Base-by-base conservation (phyloP, 2,888 invertebrate genomes). In the Polylopha cassiicola region DNA sequence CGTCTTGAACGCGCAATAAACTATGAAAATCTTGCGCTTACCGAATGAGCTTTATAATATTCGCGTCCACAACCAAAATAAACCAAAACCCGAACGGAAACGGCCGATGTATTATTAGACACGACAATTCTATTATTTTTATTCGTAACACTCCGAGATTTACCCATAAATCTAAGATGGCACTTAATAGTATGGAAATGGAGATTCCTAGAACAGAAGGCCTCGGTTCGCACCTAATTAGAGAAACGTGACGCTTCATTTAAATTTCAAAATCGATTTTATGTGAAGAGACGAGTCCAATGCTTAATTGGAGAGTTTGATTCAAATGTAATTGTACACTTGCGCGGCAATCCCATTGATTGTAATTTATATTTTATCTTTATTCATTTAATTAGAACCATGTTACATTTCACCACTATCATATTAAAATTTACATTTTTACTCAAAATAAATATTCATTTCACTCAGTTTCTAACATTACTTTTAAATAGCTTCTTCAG, bases 51-150 rank as follows among this genome's bases (percentile, higher is more conserved):
- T 69, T 73, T 76, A 79, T 80, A 71, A 80, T 81, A 84, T 84
- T 84, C 75, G 79, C 82, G 74, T 74, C 70, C 70, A 69, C 66
- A 70, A 74, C 77, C 64, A 72, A 84, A 84, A 84, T 82, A 84
- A 82, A 81, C 80, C 65, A 73, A 75, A 73, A 75, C 60, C 55
- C 73, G 74, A 81, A 76, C 84, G 84, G 84, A 85, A 85, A 79
- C 80, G 78, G 70, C 71, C 71, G 75, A 68, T 69, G 68, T 82
- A 85, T 85, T 84, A 82, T 82, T 84, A 84, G 84, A 82, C 64
- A 73, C 78, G 79, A 84, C 80, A 82, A 82, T 84, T 82, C 82
- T 84, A 84, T 85, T 85, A 84, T 85, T 85, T 85, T 85, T 84
- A 84, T 84, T 84, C 81, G 78, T 81, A 79, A 78, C 80, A 78